These are phyloP conservation scores for Ibycter americanus DNA, from an alignment of 2,797 vertebrate genomes.

Conservation along the genomic window DNA sequence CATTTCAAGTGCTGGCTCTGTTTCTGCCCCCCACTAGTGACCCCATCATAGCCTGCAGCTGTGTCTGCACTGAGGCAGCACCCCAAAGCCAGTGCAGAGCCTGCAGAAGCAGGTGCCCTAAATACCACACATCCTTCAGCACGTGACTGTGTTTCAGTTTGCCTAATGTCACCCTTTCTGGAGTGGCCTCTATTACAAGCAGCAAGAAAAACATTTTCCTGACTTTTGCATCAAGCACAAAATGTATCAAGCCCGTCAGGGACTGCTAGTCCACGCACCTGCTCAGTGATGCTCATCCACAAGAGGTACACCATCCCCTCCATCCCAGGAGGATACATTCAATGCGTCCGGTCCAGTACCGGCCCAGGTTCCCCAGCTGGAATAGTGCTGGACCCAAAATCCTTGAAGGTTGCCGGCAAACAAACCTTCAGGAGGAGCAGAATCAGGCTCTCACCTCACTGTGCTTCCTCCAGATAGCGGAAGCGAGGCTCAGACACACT, in stretches of 20 bases:
- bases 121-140: not conserved
- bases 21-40: not conserved
- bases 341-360: fast-evolving
- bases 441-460: not conserved
- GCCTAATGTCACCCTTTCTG: not conserved
- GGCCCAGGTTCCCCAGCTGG: not conserved
- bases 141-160: fast-evolving
- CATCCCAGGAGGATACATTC: not conserved
- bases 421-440: not conserved
- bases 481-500: not conserved
- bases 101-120: not conserved
- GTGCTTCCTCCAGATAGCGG: not conserved
- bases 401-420: not conserved
- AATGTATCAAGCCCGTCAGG: fast-evolving
- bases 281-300: not conserved
- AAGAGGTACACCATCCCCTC: not conserved
- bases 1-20: not conserved
- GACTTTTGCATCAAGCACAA: not conserved
- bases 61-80: not conserved
- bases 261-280: not conserved
- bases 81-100: not conserved
- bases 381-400: not conserved
- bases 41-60: not conserved
- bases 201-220: not conserved
- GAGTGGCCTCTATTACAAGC: not conserved